A percentile compares a stretch with the other conserved stretches of the same genome.
Conservation (phyloP, 2,888 invertebrate genomes). For the Pristionchus arcanus region DNA sequence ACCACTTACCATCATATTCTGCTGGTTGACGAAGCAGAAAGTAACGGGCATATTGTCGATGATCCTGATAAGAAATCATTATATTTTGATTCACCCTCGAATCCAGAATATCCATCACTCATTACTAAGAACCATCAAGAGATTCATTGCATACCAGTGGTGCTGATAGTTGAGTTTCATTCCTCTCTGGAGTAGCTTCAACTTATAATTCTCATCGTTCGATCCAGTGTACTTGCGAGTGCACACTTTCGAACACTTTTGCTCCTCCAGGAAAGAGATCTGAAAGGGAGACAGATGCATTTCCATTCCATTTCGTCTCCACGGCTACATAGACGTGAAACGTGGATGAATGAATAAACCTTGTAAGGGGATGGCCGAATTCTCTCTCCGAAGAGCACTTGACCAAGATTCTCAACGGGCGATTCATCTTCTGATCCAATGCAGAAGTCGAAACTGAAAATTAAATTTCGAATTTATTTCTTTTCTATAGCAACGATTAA, state of each 20-base stretch:
- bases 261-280: conserved; percentile 88
- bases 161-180: conserved; percentile 97
- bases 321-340: neutral
- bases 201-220: conserved; percentile 83
- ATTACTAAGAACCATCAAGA: too few species aligned
- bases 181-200: conserved; percentile 91
- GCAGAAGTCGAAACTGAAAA: conserved; percentile 92
- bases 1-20: conserved; percentile 69
- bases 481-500: neutral
- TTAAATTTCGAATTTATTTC: neutral
- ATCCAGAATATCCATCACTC: too few species aligned
- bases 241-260: conserved; percentile 81
- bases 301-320: neutral
- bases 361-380: conserved; percentile 95
- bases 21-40: conserved; percentile 88
- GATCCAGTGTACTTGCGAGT: conserved; percentile 86
- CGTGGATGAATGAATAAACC: conserved; percentile 81
- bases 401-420: conserved; percentile 97
- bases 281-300: conserved; percentile 78
- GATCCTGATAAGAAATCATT: conserved; percentile 79
- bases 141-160: conserved; percentile 86
- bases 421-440: conserved; percentile 85
- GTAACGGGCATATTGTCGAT: conserved; percentile 98
- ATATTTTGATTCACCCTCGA: neutral
- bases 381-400: conserved; percentile 98